Evolutionary conservation across 2,888 invertebrate species (phyloP).

Genomic region (Drosophila eohydei): DNA sequence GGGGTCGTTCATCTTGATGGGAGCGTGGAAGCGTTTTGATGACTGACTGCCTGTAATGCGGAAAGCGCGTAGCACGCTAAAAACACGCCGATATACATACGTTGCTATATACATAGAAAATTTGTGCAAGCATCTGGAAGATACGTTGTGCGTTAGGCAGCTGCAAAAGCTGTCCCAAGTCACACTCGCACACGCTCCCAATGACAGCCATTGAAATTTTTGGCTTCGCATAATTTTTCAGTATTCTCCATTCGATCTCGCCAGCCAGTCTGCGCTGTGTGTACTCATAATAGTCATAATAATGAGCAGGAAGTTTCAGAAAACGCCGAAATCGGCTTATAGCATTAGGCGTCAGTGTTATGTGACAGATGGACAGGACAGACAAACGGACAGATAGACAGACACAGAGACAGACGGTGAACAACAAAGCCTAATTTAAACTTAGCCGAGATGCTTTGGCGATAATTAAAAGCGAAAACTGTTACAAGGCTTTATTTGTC

Average conservation of each 20-base stretch:
- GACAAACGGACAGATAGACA: slow-evolving; percentile 13
- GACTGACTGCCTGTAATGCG: slow-evolving; percentile 50
- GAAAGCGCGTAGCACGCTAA: slow-evolving; percentile 46
- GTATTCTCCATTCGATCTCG: slow-evolving; percentile 22
- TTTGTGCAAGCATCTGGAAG: slow-evolving; percentile 38
- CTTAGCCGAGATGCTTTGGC: slow-evolving; percentile 39
- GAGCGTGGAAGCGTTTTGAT: slow-evolving; percentile 48
- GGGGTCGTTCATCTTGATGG: slow-evolving; percentile 72
- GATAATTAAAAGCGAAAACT: slow-evolving; percentile 70
- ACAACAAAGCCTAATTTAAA: slow-evolving; percentile 46
- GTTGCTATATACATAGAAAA: background rate
- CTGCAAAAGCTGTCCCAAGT: slow-evolving; percentile 22
- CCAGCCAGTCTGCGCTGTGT: slow-evolving; percentile 14
- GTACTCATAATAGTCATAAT: slow-evolving; percentile 53
- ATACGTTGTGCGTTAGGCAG: slow-evolving; percentile 37
- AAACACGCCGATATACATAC: background rate
- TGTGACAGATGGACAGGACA: slow-evolving; percentile 28
- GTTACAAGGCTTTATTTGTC: slow-evolving; percentile 48
- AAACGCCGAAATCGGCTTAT: slow-evolving; percentile 71
- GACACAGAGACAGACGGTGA: slow-evolving; percentile 8
- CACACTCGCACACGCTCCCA: slow-evolving; percentile 15
- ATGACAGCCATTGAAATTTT: slow-evolving; percentile 24
- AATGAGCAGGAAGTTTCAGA: slow-evolving; percentile 71
- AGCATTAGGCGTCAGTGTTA: slow-evolving; percentile 61
- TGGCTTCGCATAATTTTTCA: slow-evolving; percentile 46